Conservation (phyloP, 1,140 invertebrate genomes). For the Caenorhabditis brenneri region DNA sequence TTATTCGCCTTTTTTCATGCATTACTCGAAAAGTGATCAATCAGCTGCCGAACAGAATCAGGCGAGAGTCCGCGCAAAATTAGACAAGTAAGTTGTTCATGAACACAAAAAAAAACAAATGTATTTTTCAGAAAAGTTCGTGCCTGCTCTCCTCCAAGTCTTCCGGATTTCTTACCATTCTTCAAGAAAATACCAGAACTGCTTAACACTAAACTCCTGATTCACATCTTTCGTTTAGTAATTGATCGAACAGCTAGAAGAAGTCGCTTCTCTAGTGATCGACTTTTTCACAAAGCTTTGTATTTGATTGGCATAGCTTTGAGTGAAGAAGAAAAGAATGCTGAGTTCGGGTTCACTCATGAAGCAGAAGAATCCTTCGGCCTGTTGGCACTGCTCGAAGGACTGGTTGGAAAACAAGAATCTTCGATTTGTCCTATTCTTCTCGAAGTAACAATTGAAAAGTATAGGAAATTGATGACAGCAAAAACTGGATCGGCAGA, state of each 20-base stretch:
- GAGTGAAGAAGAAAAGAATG: conserved; percentile 79
- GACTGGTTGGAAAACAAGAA: conserved; percentile 78
- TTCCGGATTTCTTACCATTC: conserved; percentile 80
- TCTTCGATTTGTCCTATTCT: conserved; percentile 69
- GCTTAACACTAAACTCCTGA: conserved; percentile 87
- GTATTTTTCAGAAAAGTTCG: neutral
- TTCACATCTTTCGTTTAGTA: conserved; percentile 72
- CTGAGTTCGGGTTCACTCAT: neutral
- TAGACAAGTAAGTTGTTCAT: conserved; percentile 69
- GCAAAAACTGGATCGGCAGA: neutral
- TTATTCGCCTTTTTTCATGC: conserved; percentile 97
- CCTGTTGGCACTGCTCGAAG: conserved; percentile 77
- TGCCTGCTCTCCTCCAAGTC: conserved; percentile 84
- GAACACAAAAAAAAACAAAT: no score
- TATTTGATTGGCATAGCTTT: conserved; percentile 85
- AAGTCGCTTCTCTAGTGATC: conserved; percentile 64
- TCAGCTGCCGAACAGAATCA: conserved; percentile 90
- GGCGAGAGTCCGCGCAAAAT: conserved; percentile 79
- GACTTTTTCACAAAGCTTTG: conserved; percentile 73
- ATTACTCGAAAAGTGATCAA: conserved; percentile 91
- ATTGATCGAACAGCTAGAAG: conserved; percentile 51
- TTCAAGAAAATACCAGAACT: conserved; percentile 84
- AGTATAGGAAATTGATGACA: neutral
- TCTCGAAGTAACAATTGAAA: conserved; percentile 52
- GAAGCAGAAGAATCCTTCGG: neutral